Percentiles rank a stretch among this genome's conserved stretches.
Evolutionary conservation across 1,140 invertebrate species (phyloP).

Genomic region (Tribolium madens): DNA sequence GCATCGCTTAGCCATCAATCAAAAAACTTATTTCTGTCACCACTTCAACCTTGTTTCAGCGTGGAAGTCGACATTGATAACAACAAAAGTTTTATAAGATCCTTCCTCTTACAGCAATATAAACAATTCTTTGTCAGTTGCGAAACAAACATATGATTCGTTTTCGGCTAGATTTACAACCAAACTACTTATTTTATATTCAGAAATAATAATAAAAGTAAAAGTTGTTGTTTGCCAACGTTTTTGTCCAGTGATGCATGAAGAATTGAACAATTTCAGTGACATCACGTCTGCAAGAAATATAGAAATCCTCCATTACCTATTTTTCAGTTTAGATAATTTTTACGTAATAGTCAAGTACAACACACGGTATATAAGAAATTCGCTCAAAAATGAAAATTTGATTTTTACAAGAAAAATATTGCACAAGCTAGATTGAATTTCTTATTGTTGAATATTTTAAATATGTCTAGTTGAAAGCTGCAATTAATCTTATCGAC

Average conservation of each 20-base stretch:
- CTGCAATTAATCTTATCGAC: neutral
- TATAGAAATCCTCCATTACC: slow-evolving; percentile 34
- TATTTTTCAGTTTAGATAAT: slow-evolving; percentile 35
- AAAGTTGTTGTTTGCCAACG: slow-evolving; percentile 47
- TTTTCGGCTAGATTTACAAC: neutral
- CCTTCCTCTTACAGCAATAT: neutral
- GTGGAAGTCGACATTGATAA: neutral
- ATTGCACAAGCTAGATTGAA: neutral
- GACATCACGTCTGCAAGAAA: slow-evolving; percentile 43
- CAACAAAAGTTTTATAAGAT: neutral
- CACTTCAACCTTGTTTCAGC: slow-evolving; percentile 11
- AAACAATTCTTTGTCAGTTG: neutral
- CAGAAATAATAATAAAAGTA: slow-evolving; percentile 42
- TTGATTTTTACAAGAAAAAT: slow-evolving; percentile 17
- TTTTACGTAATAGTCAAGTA: slow-evolving; percentile 22
- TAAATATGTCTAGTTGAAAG: slow-evolving; percentile 15
- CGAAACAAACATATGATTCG: neutral
- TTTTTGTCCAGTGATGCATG: slow-evolving; percentile 39
- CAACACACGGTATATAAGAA: neutral
- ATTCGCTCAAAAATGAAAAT: neutral
- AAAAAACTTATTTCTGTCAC: neutral
- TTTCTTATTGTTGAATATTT: slow-evolving; percentile 1
- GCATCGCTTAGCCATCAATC: slow-evolving; percentile 3
- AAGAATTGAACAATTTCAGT: slow-evolving; percentile 45
- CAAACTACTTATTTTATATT: slow-evolving; percentile 18